Evolutionary conservation across 30 jellyfish, hydroid and myxozoan genomes (phyloP), one percentile per base, ranked within the genome.

Genomic region (Nemopilema nomurai): DNA sequence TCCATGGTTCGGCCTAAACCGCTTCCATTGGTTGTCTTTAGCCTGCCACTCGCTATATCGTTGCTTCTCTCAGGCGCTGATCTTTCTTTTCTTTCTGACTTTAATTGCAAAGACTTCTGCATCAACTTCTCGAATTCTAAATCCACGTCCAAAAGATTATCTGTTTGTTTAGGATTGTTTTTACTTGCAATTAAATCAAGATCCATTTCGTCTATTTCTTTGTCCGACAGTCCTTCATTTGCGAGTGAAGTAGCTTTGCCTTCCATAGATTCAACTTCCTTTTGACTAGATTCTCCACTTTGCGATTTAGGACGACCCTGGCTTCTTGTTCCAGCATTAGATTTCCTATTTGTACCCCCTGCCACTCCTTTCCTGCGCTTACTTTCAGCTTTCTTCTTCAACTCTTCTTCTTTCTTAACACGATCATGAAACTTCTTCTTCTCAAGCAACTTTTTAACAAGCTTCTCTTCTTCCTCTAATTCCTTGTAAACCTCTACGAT

Each of bases 401-500:
- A 18, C 21, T 51, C 62, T 50, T 83, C 92, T 30, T 51, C 30
- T 57, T 6, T 70, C 81, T 85, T 76, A 0, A 75, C 65, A 8
- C 94, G 85, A 18, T 74, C 78, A 21, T 74, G 83, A 65, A 85
- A 69, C 69, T 74, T 75, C 73, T 85, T 68, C 79, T 75, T 50
- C 22, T 85, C 94, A 18, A 85, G 51, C 16, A 51, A 41, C 69
- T 85, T 85, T 64, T 41, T 74, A 21, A 76, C 88, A 6, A 74
- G 75, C 24, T 85, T 88, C 49, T 79, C 84, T 28, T 79, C 84
- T 31, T 49, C 89, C 71, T 88, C 96, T n/a, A 79, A 31, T 7
- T 88, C 88, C 32, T 63, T 70, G 71, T 88, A 80, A 20, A 76
- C 91, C 17, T 88, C 96, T 1, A 65, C 49, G 19, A 88, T 76